These are phyloP conservation scores for Caranx ignobilis DNA, from an alignment of 2,113 vertebrate genomes.

Conservation along the genomic window DNA sequence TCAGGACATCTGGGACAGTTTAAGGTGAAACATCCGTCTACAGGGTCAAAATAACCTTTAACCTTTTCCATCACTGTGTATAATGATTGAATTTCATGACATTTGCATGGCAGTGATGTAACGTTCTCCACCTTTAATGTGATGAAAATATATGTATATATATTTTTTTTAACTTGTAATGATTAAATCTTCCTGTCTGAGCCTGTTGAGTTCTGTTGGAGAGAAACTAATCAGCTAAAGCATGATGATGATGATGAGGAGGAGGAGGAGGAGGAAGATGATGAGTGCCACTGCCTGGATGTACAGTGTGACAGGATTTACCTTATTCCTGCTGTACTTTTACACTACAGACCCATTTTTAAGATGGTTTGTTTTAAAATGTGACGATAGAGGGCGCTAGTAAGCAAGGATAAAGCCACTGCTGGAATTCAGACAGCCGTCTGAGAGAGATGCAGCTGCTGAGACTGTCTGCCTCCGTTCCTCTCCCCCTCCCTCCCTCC, in stretches of 20 bases:
- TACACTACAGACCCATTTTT: neutral
- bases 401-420: constrained; percentile 77
- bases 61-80: neutral
- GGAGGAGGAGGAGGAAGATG: too few species aligned
- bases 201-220: neutral
- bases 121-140: neutral
- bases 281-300: too few species aligned
- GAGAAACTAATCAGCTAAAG: neutral
- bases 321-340: neutral
- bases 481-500: neutral
- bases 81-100: neutral
- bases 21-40: neutral
- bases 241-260: neutral
- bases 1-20: neutral
- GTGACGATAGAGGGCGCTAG: constrained; percentile 84
- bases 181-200: neutral
- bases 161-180: neutral
- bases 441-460: constrained; percentile 71
- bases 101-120: neutral
- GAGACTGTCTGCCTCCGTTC: constrained; percentile 41
- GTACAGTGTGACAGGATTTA: neutral
- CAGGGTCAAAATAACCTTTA: neutral
- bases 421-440: constrained; percentile 72
- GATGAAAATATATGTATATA: neutral
- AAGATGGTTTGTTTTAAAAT: constrained; percentile 10